These are phyloP conservation scores for Rana temporaria DNA, from an alignment of 2,113 vertebrate species.

Conservation along the genomic window DNA sequence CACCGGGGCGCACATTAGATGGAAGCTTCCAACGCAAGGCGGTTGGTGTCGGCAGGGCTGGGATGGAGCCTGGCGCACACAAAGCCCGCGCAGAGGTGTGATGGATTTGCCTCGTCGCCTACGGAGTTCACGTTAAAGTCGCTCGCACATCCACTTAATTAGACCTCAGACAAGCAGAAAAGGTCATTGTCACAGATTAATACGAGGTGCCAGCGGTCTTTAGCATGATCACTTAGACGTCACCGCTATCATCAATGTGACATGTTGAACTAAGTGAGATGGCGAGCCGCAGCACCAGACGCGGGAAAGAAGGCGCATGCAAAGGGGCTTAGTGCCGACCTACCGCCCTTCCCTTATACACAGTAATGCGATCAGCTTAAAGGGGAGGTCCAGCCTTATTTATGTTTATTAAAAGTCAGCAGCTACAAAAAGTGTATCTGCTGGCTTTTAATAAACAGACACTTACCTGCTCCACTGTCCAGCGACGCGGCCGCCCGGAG, in stretches of 20 bases:
- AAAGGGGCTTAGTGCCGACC: too few relatives aligned
- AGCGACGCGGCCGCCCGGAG: too few relatives aligned
- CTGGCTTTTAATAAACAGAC: too few relatives aligned
- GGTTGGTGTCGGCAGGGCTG: background rate
- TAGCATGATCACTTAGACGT: constrained; percentile 3
- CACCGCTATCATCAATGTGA: constrained; percentile 13
- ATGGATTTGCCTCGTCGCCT: constrained; percentile 36
- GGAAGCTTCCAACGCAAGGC: background rate
- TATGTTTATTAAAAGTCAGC: too few relatives aligned
- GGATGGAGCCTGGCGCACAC: constrained; percentile 20
- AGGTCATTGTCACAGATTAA: constrained; percentile 52
- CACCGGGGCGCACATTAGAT: background rate
- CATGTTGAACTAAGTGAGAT: constrained; percentile 7
- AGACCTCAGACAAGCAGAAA: constrained; percentile 46
- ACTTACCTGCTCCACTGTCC: too few relatives aligned
- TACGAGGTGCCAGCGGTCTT: constrained; percentile 11
- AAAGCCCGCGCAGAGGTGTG: constrained; percentile 46
- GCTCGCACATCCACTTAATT: constrained; percentile 49
- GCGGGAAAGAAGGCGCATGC: too few relatives aligned
- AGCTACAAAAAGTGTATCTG: too few relatives aligned
- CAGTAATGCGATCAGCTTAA: too few relatives aligned
- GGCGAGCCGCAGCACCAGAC: background rate
- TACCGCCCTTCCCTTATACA: too few relatives aligned
- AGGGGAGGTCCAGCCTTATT: too few relatives aligned
- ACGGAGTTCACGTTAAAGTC: constrained; percentile 32